Evolutionary conservation across 2,797 vertebrate species (phyloP).

Genomic region (Alauda arvensis): DNA sequence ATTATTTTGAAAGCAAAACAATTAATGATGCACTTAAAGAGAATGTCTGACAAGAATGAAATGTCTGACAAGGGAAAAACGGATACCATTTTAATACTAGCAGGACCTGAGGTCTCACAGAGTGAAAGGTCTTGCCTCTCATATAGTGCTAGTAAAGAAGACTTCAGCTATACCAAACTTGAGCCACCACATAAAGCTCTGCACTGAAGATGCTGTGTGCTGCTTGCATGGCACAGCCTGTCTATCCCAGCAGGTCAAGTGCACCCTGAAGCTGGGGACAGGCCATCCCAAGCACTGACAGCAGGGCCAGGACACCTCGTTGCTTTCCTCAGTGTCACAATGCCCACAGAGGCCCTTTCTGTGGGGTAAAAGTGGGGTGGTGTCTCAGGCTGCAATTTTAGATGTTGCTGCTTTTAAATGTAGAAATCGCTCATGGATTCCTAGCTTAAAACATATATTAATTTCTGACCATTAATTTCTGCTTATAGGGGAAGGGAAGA

Average conservation of each 20-base stretch:
- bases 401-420: background rate
- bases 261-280: background rate
- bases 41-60: background rate
- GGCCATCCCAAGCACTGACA: background rate
- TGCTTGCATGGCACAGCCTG: background rate
- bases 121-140: background rate
- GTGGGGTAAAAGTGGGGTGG: background rate
- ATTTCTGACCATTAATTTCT: background rate
- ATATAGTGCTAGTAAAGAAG: background rate
- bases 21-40: background rate
- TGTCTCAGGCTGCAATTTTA: background rate
- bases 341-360: background rate
- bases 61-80: background rate
- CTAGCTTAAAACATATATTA: background rate
- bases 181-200: background rate
- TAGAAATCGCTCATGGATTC: background rate
- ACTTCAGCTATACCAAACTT: background rate
- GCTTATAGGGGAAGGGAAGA: background rate
- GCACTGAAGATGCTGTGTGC: background rate
- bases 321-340: rapidly evolving
- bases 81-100: background rate
- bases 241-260: background rate
- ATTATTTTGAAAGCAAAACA: constrained; percentile 4
- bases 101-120: background rate
- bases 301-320: rapidly evolving